Evolutionary conservation across 2,113 vertebrate genomes (phyloP).

Genomic region (Anoplopoma fimbria): DNA sequence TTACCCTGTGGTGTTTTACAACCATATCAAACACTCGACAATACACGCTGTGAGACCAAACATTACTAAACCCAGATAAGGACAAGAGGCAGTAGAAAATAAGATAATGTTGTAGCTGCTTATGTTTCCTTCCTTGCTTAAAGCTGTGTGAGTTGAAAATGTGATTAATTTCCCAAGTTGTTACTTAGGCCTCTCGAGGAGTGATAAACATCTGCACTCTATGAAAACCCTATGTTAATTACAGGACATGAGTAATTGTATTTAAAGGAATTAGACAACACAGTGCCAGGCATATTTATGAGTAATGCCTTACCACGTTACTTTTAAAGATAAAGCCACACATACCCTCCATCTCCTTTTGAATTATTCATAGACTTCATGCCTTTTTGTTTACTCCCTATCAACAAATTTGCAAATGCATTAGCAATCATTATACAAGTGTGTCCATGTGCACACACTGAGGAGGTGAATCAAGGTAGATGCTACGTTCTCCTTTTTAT

Average conservation of each 20-base stretch:
- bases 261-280: slow-evolving; percentile 15
- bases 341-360: background rate
- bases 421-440: background rate
- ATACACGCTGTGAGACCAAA: slow-evolving; percentile 27
- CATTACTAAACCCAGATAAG: slow-evolving; percentile 49
- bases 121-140: slow-evolving; percentile 38
- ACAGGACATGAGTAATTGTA: slow-evolving; percentile 35
- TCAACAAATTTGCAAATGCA: slow-evolving; percentile 15
- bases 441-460: background rate
- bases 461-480: background rate
- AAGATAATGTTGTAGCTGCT: slow-evolving; percentile 36
- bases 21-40: background rate
- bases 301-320: background rate
- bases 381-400: too few species aligned
- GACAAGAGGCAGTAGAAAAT: slow-evolving; percentile 8
- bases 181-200: slow-evolving; percentile 16
- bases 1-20: slow-evolving; percentile 27
- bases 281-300: background rate
- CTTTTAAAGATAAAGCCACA: slow-evolving; percentile 17
- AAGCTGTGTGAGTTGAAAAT: slow-evolving; percentile 48
- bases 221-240: slow-evolving; percentile 44
- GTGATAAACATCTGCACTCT: slow-evolving; percentile 35
- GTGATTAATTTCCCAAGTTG: slow-evolving; percentile 32
- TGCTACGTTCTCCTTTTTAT: background rate
- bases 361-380: slow-evolving; percentile 45